A percentile compares a stretch with the other conserved stretches of the same genome.
Conservation (phyloP, 53 echinoderm and acorn worm species). For the Holothuria leucospilota region DNA sequence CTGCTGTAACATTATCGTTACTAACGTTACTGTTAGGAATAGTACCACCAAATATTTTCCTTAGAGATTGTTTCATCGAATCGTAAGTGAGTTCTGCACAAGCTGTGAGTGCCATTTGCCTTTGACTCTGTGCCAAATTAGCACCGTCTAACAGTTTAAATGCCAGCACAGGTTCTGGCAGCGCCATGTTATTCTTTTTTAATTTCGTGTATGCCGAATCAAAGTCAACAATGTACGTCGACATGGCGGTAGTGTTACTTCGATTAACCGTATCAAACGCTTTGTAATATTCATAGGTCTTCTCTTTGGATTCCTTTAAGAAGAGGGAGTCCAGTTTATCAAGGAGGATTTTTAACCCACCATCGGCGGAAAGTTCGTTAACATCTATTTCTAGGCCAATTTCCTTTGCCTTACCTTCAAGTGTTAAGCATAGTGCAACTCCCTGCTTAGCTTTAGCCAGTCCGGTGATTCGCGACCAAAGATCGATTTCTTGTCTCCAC, state of each 20-base stretch:
- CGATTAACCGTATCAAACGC: background rate
- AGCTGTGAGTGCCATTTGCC: slow-evolving; percentile 20
- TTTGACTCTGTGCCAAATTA: slow-evolving; percentile 1
- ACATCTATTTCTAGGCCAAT: background rate
- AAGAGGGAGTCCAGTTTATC: slow-evolving; percentile 21
- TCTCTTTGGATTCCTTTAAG: slow-evolving; percentile 23
- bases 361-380: background rate
- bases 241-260: background rate
- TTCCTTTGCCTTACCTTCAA: background rate
- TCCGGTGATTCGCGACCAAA: background rate
- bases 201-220: slow-evolving; percentile 5
- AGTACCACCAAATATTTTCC: background rate
- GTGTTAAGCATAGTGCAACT: slow-evolving; percentile 8
- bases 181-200: background rate
- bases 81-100: background rate
- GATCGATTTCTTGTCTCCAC: slow-evolving; percentile 4
- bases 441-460: background rate
- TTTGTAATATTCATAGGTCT: background rate
- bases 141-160: background rate
- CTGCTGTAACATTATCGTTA: too few relatives aligned
- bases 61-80: background rate
- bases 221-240: background rate
- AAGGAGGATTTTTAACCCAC: background rate
- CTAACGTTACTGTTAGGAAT: too few relatives aligned
- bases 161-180: background rate